Evolutionary conservation across 2,888 invertebrate genomes (phyloP).

Genomic region (Druceiella hillmani): DNA sequence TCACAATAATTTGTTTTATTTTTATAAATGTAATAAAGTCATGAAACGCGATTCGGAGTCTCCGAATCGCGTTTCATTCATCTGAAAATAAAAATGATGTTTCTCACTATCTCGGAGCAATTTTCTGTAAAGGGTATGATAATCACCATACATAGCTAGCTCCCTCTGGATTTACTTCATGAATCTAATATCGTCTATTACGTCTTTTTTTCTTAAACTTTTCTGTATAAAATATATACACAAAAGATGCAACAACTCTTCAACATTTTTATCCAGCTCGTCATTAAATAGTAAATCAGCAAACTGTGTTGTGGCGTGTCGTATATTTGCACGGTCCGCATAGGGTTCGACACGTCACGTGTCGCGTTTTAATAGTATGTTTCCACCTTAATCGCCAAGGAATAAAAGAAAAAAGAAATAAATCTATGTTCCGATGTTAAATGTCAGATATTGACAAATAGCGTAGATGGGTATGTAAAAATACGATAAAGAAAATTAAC

Average conservation of each 20-base stretch:
- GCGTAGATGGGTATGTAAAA: too few relatives aligned
- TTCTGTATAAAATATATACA: slow-evolving; percentile 11
- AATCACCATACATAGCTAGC: slow-evolving; percentile 7
- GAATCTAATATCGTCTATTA: slow-evolving; percentile 6
- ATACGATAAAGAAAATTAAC: too few relatives aligned
- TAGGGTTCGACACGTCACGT: too few relatives aligned
- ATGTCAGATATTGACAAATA: too few relatives aligned
- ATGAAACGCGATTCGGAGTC: too few relatives aligned
- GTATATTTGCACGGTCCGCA: too few relatives aligned
- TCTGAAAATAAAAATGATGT: slow-evolving; percentile 10
- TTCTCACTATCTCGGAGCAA: too few relatives aligned
- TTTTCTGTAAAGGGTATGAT: slow-evolving; percentile 7
- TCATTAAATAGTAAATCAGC: background rate
- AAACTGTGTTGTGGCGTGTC: too few relatives aligned
- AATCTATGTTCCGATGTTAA: too few relatives aligned
- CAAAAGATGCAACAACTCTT: background rate
- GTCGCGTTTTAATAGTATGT: too few relatives aligned
- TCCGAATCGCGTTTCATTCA: slow-evolving; percentile 14
- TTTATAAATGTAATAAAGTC: slow-evolving; percentile 15
- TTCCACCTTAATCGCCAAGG: too few relatives aligned
- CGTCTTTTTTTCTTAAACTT: slow-evolving; percentile 11
- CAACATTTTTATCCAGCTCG: background rate
- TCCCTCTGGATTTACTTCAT: slow-evolving; percentile 8
- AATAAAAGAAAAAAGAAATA: too few relatives aligned
- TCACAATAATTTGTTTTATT: slow-evolving; percentile 13